Conservation (phyloP, 2,888 invertebrate species). For the Gari tellinella region DNA sequence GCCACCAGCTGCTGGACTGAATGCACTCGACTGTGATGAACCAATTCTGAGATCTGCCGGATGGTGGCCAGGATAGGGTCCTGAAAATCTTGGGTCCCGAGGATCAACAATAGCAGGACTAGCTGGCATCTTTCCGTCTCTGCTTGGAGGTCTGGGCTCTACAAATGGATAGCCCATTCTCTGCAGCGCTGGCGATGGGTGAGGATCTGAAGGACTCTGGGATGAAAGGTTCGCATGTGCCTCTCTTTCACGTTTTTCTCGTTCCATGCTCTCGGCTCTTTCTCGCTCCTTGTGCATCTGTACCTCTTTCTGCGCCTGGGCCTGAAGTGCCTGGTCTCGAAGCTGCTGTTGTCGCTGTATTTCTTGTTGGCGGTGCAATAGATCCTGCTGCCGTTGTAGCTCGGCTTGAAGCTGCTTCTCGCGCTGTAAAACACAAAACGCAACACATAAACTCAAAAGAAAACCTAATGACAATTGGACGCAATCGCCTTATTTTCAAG, state of each 20-base stretch:
- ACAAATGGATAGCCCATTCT: constrained; percentile 56
- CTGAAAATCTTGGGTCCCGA: constrained; percentile 48
- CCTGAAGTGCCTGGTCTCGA: constrained; percentile 49
- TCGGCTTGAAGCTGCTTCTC: constrained; percentile 37
- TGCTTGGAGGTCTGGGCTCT: constrained; percentile 57
- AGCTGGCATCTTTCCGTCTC: constrained; percentile 46
- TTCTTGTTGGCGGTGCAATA: constrained; percentile 45
- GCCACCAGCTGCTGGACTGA: constrained; percentile 62
- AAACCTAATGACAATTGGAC: too few species aligned
- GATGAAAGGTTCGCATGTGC: constrained; percentile 30
- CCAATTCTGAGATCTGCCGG: constrained; percentile 61
- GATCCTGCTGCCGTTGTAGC: neutral
- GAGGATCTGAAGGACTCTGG: constrained; percentile 41
- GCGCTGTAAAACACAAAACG: constrained; percentile 22
- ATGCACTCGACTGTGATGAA: constrained; percentile 62
- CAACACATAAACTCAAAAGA: too few species aligned
- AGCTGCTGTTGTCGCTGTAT: constrained; percentile 48
- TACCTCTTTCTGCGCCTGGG: constrained; percentile 61
- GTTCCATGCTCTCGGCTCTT: constrained; percentile 40
- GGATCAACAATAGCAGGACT: constrained; percentile 60
- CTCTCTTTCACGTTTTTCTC: constrained; percentile 48
- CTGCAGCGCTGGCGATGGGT: constrained; percentile 46
- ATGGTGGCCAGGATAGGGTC: constrained; percentile 52
- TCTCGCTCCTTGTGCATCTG: constrained; percentile 59
- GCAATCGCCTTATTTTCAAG: too few species aligned